Evolutionary conservation across 2,797 vertebrate species (phyloP), one percentile per base, ranked within the genome.

Genomic region (Rhinoraja longicauda): DNA sequence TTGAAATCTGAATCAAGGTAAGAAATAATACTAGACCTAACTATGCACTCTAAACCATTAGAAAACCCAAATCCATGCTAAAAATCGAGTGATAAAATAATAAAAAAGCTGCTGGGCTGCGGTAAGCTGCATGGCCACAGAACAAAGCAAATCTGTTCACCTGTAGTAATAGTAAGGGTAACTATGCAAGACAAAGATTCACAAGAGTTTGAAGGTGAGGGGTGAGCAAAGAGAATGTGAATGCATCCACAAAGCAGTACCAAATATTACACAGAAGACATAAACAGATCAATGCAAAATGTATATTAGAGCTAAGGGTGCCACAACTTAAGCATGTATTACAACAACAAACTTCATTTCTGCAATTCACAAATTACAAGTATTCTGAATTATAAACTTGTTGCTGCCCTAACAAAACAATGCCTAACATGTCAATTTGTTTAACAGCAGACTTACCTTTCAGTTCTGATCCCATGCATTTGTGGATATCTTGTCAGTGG

Each of bases 1-100:
- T n/a, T 92, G 72, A 92, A 73, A 29, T 67, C 70, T 75, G 72
- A 67, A 36, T 36, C 59, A 67, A 36, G n/a, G 29, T 17, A 39
- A 36, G 5, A 75, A 73, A 6, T 39, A 15, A 26, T 73, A 39
- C 39, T 75, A 13, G 45, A 17, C 29, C 53, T 86, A 57, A 86
- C 26, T 29, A 45, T 29, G 72, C 90, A 92, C 90, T 73, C 90
- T 73, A 21, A 45, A 92, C 90, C 24, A 75, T 92, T 75, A 92
- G 90, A 92, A 91, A 92, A 79, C 75, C 94, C 95, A 96, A 96
- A 96, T 94, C 94, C 95, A 96, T 95, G 95, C 95, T 96, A 96
- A 96, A 95, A 94, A 94, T 95, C 94, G 94, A 94, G 94, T 93
- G 70, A 92, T 73, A 92, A 92, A 45, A 75, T 94, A 93, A 95